Evolutionary conservation across 2,113 vertebrate species (phyloP).

Genomic region (Merops nubicus): DNA sequence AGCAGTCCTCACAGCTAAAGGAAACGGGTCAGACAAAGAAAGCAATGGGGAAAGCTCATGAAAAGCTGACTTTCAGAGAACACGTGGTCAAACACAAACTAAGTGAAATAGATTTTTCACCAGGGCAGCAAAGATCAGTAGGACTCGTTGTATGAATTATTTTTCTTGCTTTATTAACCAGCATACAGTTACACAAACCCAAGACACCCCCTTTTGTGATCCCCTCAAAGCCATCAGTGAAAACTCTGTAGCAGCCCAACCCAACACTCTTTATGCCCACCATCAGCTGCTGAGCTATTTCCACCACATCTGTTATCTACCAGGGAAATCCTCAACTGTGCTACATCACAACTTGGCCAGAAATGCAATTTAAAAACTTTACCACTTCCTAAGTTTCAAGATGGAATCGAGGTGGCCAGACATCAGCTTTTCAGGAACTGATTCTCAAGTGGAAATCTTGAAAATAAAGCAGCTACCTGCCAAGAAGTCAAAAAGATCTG

Average conservation of each 20-base stretch:
- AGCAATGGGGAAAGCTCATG: not conserved
- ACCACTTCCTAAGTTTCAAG: not conserved
- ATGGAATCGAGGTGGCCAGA: not conserved
- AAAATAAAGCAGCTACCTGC: not conserved
- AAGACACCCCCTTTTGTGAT: fast-evolving
- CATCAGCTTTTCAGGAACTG: not conserved
- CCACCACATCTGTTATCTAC: not conserved
- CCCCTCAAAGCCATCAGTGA: not conserved
- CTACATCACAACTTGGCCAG: not conserved
- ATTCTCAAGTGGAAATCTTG: not conserved
- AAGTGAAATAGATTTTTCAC: not conserved
- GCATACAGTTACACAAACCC: not conserved
- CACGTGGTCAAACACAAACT: not conserved
- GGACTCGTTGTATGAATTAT: too few relatives aligned
- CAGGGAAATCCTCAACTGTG: not conserved
- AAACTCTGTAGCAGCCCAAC: not conserved
- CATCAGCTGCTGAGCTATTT: not conserved
- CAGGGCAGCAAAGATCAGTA: not conserved
- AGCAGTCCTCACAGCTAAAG: not conserved
- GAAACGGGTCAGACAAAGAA: constrained; percentile 4
- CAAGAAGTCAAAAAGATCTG: not conserved
- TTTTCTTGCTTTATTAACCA: too few relatives aligned
- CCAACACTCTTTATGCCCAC: not conserved
- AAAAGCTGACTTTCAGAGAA: not conserved
- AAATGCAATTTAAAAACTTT: not conserved